A percentile compares a stretch with the other conserved stretches of the same genome.
Evolutionary conservation across 1,140 invertebrate species (phyloP).

Genomic region (Cydia splendana): DNA sequence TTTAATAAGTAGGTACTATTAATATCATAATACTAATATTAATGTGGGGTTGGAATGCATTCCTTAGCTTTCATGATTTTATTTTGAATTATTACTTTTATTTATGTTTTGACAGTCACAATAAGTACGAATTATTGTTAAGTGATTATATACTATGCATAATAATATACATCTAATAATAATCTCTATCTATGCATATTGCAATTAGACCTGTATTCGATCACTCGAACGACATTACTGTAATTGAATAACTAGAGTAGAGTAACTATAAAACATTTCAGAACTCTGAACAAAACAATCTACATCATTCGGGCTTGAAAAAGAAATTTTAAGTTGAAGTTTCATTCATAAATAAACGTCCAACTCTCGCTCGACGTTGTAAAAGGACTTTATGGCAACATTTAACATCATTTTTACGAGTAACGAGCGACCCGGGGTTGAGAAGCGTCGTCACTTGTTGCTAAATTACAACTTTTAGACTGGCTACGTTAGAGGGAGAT

Average conservation of each 20-base stretch:
- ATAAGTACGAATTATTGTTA: too few species aligned
- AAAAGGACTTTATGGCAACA: background rate
- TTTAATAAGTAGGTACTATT: background rate
- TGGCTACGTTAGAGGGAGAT: background rate
- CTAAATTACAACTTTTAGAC: background rate
- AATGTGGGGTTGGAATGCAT: too few species aligned
- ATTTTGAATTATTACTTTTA: too few species aligned
- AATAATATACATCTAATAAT: too few species aligned
- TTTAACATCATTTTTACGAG: conserved; percentile 12
- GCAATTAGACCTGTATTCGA: background rate
- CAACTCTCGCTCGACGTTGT: conserved; percentile 1
- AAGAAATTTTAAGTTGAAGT: background rate
- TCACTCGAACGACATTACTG: background rate
- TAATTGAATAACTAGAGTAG: background rate
- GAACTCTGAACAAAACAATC: too few species aligned
- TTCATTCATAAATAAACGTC: conserved; percentile 15
- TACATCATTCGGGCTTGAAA: too few species aligned
- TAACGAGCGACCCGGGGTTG: background rate
- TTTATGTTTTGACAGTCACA: too few species aligned
- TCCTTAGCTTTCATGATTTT: too few species aligned
- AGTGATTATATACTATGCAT: too few species aligned
- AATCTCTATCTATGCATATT: too few species aligned
- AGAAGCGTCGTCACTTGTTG: background rate
- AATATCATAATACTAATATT: too few species aligned
- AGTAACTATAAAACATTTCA: too few species aligned